Base-by-base conservation (phyloP, 2,888 invertebrate genomes). In the Synanthedon andrenaeformis region DNA sequence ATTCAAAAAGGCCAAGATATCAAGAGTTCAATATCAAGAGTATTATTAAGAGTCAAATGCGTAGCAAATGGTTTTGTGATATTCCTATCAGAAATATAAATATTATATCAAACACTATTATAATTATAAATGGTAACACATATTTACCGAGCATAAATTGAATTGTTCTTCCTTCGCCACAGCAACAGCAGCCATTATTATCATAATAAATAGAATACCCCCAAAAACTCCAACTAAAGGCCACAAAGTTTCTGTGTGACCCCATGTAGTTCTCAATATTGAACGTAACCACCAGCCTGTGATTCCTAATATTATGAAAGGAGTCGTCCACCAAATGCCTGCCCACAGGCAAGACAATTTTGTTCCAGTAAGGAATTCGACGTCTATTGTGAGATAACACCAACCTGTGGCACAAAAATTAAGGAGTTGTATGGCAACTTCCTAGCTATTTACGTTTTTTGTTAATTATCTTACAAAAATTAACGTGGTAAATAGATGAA, bases 111-210 rank as follows among this genome's bases (percentile, higher is more conserved):
- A n/a, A n/a, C n/a, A n/a, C n/a, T n/a, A n/a, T n/a, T n/a, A n/a
- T n/a, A 23, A 23, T 5, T 23, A 23, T 23, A 23, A 23, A 5
- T 23, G 4, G 5, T 23, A 23, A 23, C 1, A 45, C 13, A 45
- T 42, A 72, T 79, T 73, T 51, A 86, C 87, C 52, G 84, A 68
- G 42, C 77, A 58, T 19, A 87, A 74, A 70, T 87, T 87, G 65
- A 76, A 87, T 55, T 87, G 86, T 56, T 87, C 86, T 55, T 87
- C 86, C 54, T 85, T 86, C 0, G 78, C 82, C 1, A 86, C 86
- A 53, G 83, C 82, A 2, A 85, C 66, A 1, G 72, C 78, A 4
- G 85, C 85, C 61, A 82, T 68, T 4, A 85, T 63, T 3, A 81
- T 65, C 72, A 86, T 80, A 1, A 86, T 58, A 0, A 84, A 58